Evolutionary conservation across 2,888 invertebrate species (phyloP), one percentile per base, ranked within the genome.

Genomic region (Uloborus plumipes): DNA sequence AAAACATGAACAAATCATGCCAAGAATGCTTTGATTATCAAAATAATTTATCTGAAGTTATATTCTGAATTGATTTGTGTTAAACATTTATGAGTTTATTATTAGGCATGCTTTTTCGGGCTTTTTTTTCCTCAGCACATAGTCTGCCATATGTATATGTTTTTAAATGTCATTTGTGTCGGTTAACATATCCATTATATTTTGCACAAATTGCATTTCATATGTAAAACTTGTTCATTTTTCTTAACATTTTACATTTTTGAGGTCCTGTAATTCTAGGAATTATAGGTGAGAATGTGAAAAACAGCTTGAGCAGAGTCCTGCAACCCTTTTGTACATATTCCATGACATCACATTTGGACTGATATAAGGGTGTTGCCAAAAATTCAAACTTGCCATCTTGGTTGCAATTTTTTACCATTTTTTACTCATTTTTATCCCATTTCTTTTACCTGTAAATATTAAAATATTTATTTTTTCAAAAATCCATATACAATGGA

Each of bases 211-310:
- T 51, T 66, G 58, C 66, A 61, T 61, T 69, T 67, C 53, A 39
- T 72, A 58, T 70, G 62, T 74, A 39, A 50, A 58, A 53, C 61
- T 79, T 82, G 81, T 82, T 82, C 81, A 76, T 76, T 53, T 61
- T 66, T 82, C 67, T 82, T 82, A 75, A 82, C 81, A 82, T 82
- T 82, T 82, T 82, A 76, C 75, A 76, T 59, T 82, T 64, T 61
- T 50, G 49, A 20, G 61, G 75, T 71, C 81, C 66, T 66, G 81
- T 80, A 71, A 71, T 70, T 80, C 80, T 67, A 51, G 69, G 64
- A 74, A 26, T 70, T 74, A 80, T 64, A 69, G 62, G 65, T 47
- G 55, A 26, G 50, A 78, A n/a, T 79, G 66, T 67, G 53, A n/a
- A 51, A 58, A 72, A 64, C 50, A 74, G 80, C 80, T 81, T 80